Conservation (phyloP, 2,888 invertebrate species). For the Pogonocherus hispidulus region DNA sequence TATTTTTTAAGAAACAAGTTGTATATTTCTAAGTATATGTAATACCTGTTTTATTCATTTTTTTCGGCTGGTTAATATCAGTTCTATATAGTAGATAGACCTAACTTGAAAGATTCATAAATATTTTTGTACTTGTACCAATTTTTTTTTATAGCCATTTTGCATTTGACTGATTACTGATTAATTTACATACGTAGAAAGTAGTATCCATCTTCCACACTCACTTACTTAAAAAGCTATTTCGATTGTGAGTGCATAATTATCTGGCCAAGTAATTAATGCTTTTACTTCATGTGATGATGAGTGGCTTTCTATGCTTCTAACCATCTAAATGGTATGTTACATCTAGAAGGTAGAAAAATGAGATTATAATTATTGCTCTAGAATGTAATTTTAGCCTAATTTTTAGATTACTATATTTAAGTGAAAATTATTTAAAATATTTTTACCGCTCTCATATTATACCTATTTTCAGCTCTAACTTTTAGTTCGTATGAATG, state of each 20-base stretch:
- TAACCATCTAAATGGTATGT: neutral
- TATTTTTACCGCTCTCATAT: too few species aligned
- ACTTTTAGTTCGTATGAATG: too few species aligned
- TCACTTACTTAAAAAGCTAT: neutral
- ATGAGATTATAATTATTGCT: neutral
- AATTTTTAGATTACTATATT: too few species aligned
- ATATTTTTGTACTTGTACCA: too few species aligned
- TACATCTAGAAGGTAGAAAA: neutral
- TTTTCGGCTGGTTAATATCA: too few species aligned
- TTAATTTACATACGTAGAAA: slow-evolving; percentile 14
- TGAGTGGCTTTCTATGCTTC: slow-evolving; percentile 6
- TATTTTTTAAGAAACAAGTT: too few species aligned
- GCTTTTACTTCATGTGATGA: slow-evolving; percentile 8
- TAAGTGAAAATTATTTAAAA: too few species aligned
- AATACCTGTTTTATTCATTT: too few species aligned
- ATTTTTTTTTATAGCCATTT: slow-evolving; percentile 5
- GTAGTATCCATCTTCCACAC: neutral
- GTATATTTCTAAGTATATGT: too few species aligned
- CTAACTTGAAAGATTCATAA: too few species aligned
- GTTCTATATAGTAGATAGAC: too few species aligned
- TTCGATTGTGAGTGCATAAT: slow-evolving; percentile 13
- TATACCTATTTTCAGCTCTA: too few species aligned
- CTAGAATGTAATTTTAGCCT: neutral
- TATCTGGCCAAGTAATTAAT: neutral
- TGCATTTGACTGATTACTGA: neutral